phyloP scores from a whole-genome alignment of 2,888 invertebrate species.

The Serripes groenlandicus region DNA sequence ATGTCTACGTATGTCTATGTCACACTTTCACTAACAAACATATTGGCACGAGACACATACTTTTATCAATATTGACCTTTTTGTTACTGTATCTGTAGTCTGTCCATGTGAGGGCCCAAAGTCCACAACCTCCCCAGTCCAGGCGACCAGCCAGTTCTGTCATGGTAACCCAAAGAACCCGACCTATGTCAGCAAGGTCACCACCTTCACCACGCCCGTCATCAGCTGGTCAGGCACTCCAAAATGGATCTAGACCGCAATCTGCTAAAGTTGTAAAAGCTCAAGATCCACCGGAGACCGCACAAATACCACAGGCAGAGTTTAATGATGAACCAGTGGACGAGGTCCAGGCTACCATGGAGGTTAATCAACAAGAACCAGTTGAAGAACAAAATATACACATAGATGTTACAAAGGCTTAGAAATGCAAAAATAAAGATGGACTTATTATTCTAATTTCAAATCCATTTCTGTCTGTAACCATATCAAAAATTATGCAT shows the following conservation, averaged over 20 bases:
- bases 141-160: neutral
- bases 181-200: slow-evolving; percentile 60
- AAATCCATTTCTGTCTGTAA: no score
- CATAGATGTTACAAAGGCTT: slow-evolving; percentile 12
- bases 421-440: no score
- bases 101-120: slow-evolving; percentile 38
- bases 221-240: slow-evolving; percentile 43
- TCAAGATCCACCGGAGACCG: neutral
- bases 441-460: no score
- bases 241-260: slow-evolving; percentile 54
- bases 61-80: no score
- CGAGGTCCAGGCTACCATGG: slow-evolving; percentile 16
- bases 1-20: no score
- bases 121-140: slow-evolving; percentile 53
- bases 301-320: slow-evolving; percentile 5
- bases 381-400: slow-evolving; percentile 1
- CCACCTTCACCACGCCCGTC: slow-evolving; percentile 61
- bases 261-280: slow-evolving; percentile 42
- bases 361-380: slow-evolving; percentile 18
- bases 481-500: no score
- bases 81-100: no score
- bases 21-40: no score
- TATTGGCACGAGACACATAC: no score
- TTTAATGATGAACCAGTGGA: slow-evolving; percentile 33
- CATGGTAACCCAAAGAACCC: slow-evolving; percentile 49